Evolutionary conservation across 2,797 vertebrate genomes (phyloP).

Genomic region (Petrocephalus schoutedeni): DNA sequence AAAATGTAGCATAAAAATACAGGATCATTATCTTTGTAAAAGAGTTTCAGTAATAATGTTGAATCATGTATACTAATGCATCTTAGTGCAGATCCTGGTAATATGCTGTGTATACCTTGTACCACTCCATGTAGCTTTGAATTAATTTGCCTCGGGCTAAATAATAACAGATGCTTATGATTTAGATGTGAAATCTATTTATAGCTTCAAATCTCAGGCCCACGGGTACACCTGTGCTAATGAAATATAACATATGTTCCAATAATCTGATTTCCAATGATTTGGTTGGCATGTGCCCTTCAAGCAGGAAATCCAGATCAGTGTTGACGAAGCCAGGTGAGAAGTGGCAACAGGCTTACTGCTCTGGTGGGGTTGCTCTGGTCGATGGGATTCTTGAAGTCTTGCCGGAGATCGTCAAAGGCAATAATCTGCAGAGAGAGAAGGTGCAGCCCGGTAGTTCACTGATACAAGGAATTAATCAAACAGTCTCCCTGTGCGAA

Average conservation of each 20-base stretch:
- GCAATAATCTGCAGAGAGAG: constrained; percentile 75
- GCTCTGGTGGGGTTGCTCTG: constrained; percentile 92
- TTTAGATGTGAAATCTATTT: neutral
- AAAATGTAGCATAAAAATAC: neutral
- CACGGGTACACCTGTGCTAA: neutral
- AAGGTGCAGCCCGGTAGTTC: neutral
- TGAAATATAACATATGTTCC: neutral
- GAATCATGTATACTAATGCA: neutral
- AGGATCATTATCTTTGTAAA: neutral
- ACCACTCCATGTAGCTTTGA: neutral
- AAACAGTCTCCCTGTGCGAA: neutral
- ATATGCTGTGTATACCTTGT: neutral
- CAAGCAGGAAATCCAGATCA: neutral
- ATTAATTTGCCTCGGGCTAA: neutral
- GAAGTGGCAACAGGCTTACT: constrained; percentile 62
- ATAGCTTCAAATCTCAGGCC: neutral
- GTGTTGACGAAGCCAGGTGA: neutral
- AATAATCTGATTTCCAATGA: neutral
- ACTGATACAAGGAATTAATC: neutral
- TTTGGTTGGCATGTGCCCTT: neutral
- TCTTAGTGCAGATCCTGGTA: neutral
- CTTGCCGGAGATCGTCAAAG: constrained; percentile 87
- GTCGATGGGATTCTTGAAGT: constrained; percentile 94
- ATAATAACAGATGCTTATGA: neutral
- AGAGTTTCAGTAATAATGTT: neutral